These are phyloP conservation scores for Xestoiulus laeticollis DNA, from an alignment of 2,888 invertebrate genomes.

Conservation along the genomic window DNA sequence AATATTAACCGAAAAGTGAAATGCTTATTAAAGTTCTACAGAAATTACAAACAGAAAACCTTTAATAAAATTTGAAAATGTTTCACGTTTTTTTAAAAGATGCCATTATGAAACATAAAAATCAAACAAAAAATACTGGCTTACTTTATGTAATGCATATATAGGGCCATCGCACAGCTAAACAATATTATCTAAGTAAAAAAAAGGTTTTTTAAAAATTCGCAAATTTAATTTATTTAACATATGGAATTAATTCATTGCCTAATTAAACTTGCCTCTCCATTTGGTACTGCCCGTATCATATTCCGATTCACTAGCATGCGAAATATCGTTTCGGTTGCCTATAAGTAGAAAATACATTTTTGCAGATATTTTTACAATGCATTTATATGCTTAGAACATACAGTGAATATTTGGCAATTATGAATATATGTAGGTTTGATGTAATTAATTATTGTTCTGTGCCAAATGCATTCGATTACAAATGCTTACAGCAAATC, in stretches of 20 bases:
- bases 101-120: too few species aligned
- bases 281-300: slow-evolving; percentile 71
- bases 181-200: slow-evolving; percentile 56
- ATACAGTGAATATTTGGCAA: too few species aligned
- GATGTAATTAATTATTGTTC: too few species aligned
- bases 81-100: not conserved
- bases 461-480: too few species aligned
- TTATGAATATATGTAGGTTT: too few species aligned
- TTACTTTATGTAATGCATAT: slow-evolving; percentile 54
- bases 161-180: slow-evolving; percentile 57
- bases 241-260: not conserved
- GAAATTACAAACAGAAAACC: too few species aligned
- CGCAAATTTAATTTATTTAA: not conserved
- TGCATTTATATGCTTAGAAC: too few species aligned
- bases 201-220: not conserved
- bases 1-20: too few species aligned
- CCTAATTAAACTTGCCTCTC: slow-evolving; percentile 67
- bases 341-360: slow-evolving; percentile 63
- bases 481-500: too few species aligned
- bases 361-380: too few species aligned
- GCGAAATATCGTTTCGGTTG: slow-evolving; percentile 79
- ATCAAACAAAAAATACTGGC: not conserved
- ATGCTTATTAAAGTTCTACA: too few species aligned
- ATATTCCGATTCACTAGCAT: slow-evolving; percentile 75
- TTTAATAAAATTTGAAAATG: not conserved